Evolutionary conservation across 2,113 vertebrate species (phyloP).

Genomic region (Atlantisia rogersi): DNA sequence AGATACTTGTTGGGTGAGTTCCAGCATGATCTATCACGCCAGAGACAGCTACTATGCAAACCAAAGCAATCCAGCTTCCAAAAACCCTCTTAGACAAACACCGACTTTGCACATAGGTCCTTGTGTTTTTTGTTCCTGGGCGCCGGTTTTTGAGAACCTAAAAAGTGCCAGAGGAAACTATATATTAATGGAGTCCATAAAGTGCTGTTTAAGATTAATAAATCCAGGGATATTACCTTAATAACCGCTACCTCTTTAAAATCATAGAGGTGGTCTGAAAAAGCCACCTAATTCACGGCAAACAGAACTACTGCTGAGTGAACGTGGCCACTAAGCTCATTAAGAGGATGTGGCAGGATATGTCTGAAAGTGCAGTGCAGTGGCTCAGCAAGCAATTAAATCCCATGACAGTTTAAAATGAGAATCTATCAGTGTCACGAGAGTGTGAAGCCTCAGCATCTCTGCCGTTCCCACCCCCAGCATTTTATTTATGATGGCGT

Average conservation of each 20-base stretch:
- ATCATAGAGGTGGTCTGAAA: constrained; percentile 68
- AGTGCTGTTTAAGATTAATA: constrained; percentile 18
- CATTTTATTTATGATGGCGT: constrained; percentile 65
- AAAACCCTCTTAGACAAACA: constrained; percentile 76
- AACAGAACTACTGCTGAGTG: constrained; percentile 74
- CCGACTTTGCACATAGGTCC: constrained; percentile 69
- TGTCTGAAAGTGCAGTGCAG: constrained; percentile 73
- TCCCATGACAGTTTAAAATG: constrained; percentile 84
- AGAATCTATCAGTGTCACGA: constrained; percentile 76
- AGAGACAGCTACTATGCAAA: constrained; percentile 81
- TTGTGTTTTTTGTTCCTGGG: background rate
- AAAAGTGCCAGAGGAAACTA: constrained; percentile 13
- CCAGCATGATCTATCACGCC: constrained; percentile 80
- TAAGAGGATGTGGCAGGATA: constrained; percentile 77
- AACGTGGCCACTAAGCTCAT: constrained; percentile 80
- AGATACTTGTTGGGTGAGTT: constrained; percentile 80
- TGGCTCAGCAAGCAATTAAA: constrained; percentile 81
- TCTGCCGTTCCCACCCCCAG: constrained; percentile 61
- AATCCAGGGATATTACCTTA: constrained; percentile 52
- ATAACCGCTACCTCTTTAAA: constrained; percentile 65
- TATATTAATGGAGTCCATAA: background rate
- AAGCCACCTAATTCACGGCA: constrained; percentile 66
- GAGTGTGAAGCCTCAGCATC: constrained; percentile 72
- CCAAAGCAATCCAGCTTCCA: constrained; percentile 75
- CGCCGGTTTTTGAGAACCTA: background rate